Conservation (phyloP, 1,140 invertebrate genomes). For the Drosophila yakuba region DNA sequence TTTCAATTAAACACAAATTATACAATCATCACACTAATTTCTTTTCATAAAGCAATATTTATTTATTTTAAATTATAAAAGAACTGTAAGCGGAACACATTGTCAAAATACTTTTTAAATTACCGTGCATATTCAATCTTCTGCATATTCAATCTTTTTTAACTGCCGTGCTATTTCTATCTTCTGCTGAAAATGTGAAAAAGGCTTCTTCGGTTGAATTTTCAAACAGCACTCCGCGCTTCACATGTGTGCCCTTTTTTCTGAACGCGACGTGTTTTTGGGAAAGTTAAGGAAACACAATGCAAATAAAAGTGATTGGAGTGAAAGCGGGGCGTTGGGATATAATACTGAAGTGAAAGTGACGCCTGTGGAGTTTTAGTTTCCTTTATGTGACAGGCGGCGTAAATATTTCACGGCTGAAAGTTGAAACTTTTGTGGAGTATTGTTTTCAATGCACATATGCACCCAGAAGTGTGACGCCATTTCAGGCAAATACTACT, state of each 20-base stretch:
- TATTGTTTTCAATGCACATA: constrained; percentile 7
- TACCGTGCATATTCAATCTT: too few relatives aligned
- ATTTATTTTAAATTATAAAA: too few relatives aligned
- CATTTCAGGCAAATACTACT: neutral
- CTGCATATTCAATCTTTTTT: too few relatives aligned
- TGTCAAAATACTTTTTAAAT: too few relatives aligned
- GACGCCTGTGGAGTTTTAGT: constrained; percentile 22
- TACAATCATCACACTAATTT: too few relatives aligned
- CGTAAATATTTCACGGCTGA: constrained; percentile 27
- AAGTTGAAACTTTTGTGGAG: constrained; percentile 35
- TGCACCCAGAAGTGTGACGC: neutral
- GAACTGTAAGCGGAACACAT: too few relatives aligned
- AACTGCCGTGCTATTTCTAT: too few relatives aligned
- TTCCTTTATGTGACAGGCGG: constrained; percentile 9
- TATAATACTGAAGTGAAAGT: constrained; percentile 20
- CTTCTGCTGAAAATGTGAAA: too few relatives aligned
- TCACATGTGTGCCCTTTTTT: constrained; percentile 20
- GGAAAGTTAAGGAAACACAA: constrained; percentile 25
- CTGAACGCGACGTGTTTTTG: constrained; percentile 25
- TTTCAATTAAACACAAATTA: too few relatives aligned
- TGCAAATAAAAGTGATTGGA: constrained; percentile 40
- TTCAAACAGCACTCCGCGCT: neutral
- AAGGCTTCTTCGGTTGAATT: neutral
- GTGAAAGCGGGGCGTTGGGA: neutral
- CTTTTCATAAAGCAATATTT: too few relatives aligned